A percentile compares a stretch with the other conserved stretches of the same genome.
Conservation (phyloP, 1,140 invertebrate genomes). For the Ctenoplectra terminalis region DNA sequence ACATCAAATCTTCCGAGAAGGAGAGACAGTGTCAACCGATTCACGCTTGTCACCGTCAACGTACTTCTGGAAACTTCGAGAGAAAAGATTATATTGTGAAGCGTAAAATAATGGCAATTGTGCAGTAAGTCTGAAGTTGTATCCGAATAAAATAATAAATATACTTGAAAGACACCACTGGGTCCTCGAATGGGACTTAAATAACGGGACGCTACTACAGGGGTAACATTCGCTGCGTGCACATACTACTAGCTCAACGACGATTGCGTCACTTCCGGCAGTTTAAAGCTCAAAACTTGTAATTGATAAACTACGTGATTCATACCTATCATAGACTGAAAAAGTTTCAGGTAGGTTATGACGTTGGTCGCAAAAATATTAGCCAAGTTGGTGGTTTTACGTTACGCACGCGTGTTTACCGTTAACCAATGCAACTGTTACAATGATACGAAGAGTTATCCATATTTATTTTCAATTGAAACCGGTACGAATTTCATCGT, state of each 20-base stretch:
- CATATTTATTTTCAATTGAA: not conserved
- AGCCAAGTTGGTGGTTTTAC: slow-evolving; percentile 5
- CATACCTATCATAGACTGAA: slow-evolving; percentile 40
- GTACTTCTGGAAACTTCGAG: slow-evolving; percentile 26
- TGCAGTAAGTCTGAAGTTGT: slow-evolving; percentile 27
- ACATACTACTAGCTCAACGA: slow-evolving; percentile 35
- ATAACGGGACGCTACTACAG: slow-evolving; percentile 52
- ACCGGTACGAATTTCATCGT: not conserved
- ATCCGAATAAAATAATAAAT: slow-evolving; percentile 33
- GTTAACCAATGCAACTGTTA: slow-evolving; percentile 12
- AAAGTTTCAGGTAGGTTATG: slow-evolving; percentile 53
- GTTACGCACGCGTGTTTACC: slow-evolving; percentile 16
- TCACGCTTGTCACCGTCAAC: slow-evolving; percentile 31
- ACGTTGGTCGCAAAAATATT: slow-evolving; percentile 45
- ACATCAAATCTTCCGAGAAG: slow-evolving; percentile 21
- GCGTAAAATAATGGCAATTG: slow-evolving; percentile 18
- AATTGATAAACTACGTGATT: slow-evolving; percentile 61
- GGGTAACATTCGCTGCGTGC: slow-evolving; percentile 45
- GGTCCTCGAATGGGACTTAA: slow-evolving; percentile 12
- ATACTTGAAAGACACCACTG: slow-evolving; percentile 25
- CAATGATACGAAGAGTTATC: not conserved
- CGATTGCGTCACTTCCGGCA: slow-evolving; percentile 52
- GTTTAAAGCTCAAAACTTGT: slow-evolving; percentile 50
- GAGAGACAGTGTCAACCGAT: slow-evolving; percentile 48
- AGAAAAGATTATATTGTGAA: slow-evolving; percentile 3